Evolutionary conservation across 2,113 vertebrate species (phyloP).

Genomic region (Rhynchomys soricoides): DNA sequence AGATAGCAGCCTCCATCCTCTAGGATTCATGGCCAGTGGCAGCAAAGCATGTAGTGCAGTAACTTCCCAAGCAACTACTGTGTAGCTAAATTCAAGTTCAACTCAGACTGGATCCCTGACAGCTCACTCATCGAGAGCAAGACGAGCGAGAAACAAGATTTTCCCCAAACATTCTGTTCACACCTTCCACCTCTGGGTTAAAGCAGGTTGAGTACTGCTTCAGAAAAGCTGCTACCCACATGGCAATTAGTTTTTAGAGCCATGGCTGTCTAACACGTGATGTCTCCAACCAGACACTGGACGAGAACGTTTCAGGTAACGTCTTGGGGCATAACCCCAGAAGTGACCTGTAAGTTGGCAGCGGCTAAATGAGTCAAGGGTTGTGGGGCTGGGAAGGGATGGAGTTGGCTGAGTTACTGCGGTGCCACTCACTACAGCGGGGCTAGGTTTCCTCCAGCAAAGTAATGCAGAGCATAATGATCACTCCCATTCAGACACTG

Average conservation of each 20-base stretch:
- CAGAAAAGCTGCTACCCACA: constrained; percentile 82
- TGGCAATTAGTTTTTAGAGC: constrained; percentile 82
- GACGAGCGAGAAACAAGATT: constrained; percentile 76
- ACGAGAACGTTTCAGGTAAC: constrained; percentile 78
- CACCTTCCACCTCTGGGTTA: constrained; percentile 62
- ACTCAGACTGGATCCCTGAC: not conserved
- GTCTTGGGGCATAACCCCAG: constrained; percentile 80
- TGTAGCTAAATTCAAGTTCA: not conserved
- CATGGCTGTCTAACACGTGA: constrained; percentile 72
- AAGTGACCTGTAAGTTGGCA: constrained; percentile 75
- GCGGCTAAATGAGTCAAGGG: constrained; percentile 78
- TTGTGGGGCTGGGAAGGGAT: constrained; percentile 27
- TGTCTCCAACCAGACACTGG: constrained; percentile 78
- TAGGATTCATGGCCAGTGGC: not conserved
- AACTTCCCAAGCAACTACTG: not conserved
- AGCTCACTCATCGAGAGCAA: constrained; percentile 78
- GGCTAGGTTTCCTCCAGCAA: constrained; percentile 71
- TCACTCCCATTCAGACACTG: constrained; percentile 77
- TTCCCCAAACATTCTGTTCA: constrained; percentile 70
- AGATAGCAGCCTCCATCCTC: not conserved
- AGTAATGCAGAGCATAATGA: constrained; percentile 76
- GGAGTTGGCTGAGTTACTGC: constrained; percentile 18
- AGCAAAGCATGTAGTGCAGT: no score
- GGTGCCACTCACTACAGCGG: constrained; percentile 70
- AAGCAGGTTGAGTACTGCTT: constrained; percentile 70